Percentiles rank a stretch among this genome's conserved stretches.
phyloP scores from a whole-genome alignment of 2,113 vertebrate genomes.

The Cranoglanis bouderius region DNA sequence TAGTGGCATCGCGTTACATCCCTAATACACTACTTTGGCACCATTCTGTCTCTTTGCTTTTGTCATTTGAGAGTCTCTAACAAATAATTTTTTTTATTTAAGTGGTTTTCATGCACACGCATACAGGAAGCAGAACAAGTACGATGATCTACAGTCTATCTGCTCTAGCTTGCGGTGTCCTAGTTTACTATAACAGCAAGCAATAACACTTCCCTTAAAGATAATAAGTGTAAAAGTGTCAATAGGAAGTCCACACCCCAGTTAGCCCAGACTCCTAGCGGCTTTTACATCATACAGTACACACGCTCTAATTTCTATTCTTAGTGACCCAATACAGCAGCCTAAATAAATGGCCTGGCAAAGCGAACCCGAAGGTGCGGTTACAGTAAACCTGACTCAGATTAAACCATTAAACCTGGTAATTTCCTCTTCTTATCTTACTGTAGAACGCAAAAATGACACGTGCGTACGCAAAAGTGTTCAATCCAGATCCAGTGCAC shows the following conservation, averaged over 20 bases:
- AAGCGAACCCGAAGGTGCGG: background rate
- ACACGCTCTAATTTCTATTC: slow-evolving; percentile 46
- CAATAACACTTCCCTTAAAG: background rate
- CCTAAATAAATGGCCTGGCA: slow-evolving; percentile 27
- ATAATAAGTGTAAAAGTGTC: background rate
- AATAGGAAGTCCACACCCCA: background rate
- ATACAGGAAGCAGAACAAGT: background rate
- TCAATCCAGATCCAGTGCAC: background rate
- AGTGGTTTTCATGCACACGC: background rate
- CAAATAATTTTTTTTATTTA: background rate
- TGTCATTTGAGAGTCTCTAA: background rate
- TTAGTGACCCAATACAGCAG: slow-evolving; percentile 31
- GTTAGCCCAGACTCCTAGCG: background rate
- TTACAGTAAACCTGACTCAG: background rate
- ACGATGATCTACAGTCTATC: background rate
- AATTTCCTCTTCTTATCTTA: background rate
- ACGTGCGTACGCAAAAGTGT: background rate
- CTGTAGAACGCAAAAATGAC: background rate
- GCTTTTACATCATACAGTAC: background rate
- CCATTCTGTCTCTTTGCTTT: background rate
- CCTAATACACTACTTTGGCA: background rate
- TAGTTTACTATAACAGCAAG: background rate
- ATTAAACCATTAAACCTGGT: background rate
- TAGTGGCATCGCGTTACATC: background rate
- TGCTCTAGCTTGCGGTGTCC: background rate